Conservation (phyloP, 1,140 invertebrate species). For the Brachionus manjavacas region DNA sequence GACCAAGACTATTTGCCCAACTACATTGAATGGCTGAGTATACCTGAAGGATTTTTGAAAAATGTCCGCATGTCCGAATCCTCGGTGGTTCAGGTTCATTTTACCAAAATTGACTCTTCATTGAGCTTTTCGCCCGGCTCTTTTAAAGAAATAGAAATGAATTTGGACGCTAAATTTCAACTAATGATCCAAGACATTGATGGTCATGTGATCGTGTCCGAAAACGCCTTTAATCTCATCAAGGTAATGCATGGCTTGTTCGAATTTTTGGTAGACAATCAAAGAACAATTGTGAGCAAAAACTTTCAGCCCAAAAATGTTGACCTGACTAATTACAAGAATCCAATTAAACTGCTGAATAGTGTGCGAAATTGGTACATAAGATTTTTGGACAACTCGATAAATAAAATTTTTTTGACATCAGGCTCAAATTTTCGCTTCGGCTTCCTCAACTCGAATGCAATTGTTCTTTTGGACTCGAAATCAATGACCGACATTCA, state of each 20-base stretch:
- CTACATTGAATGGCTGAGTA: slow-evolving; percentile 3
- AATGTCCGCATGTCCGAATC: slow-evolving; percentile 26
- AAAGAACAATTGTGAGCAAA: not conserved
- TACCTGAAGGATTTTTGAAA: slow-evolving; percentile 31
- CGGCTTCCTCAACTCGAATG: not conserved
- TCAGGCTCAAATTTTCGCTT: slow-evolving; percentile 32
- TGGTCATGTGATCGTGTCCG: not conserved
- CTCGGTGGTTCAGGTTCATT: slow-evolving; percentile 8
- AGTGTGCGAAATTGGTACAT: not conserved
- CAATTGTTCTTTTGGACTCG: not conserved
- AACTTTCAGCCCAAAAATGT: not conserved
- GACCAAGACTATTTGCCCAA: not conserved
- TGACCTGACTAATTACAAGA: not conserved
- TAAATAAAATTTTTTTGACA: slow-evolving; percentile 13
- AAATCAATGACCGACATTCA: not conserved
- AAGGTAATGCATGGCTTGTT: slow-evolving; percentile 1
- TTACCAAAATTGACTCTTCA: slow-evolving; percentile 9
- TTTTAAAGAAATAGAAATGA: slow-evolving; percentile 8
- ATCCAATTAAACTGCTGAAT: not conserved
- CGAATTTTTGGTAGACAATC: slow-evolving; percentile 3
- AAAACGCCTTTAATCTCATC: slow-evolving; percentile 28
- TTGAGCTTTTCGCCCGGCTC: not conserved
- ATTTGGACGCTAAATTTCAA: slow-evolving; percentile 16
- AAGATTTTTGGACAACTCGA: not conserved
- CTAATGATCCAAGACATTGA: not conserved